Evolutionary conservation across 1,140 invertebrate species (phyloP).

Genomic region (Nilaparvata lugens): DNA sequence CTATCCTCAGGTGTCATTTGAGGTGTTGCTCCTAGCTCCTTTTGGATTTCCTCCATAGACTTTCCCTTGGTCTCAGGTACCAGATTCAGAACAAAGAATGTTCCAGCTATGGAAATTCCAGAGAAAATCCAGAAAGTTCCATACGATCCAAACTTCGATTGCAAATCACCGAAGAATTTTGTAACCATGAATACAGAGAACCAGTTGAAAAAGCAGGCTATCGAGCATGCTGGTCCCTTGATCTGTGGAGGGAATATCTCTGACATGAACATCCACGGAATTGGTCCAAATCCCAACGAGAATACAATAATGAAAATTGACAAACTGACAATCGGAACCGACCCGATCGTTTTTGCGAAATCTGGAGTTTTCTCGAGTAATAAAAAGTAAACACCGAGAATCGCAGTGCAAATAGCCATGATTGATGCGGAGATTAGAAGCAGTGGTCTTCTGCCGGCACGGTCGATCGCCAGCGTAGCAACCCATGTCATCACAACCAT

Average conservation of each 20-base stretch:
- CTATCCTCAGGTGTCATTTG: background rate
- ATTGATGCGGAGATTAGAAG: constrained; percentile 50
- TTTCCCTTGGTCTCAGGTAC: constrained; percentile 89
- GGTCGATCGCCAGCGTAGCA: constrained; percentile 55
- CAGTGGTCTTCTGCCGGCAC: constrained; percentile 58
- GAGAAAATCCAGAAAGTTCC: constrained; percentile 75
- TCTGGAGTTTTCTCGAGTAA: constrained; percentile 41
- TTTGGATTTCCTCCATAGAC: constrained; percentile 71
- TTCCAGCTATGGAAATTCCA: constrained; percentile 54
- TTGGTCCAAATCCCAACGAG: constrained; percentile 65
- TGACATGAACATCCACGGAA: constrained; percentile 71
- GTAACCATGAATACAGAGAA: constrained; percentile 70
- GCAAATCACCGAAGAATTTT: constrained; percentile 58
- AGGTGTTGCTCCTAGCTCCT: constrained; percentile 37
- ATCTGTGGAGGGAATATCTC: constrained; percentile 64
- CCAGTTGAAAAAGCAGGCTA: constrained; percentile 71
- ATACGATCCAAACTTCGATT: constrained; percentile 43
- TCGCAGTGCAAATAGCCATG: constrained; percentile 50
- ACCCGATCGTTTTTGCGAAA: constrained; percentile 43
- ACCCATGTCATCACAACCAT: constrained; percentile 62
- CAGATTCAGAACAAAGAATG: constrained; percentile 63
- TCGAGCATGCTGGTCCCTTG: constrained; percentile 61
- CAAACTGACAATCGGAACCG: constrained; percentile 60
- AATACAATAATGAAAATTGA: constrained; percentile 69
- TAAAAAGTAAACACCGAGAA: constrained; percentile 54